Evolutionary conservation across 53 echinoderm and acorn worm genomes (phyloP).

Genomic region (Crossaster papposus): DNA sequence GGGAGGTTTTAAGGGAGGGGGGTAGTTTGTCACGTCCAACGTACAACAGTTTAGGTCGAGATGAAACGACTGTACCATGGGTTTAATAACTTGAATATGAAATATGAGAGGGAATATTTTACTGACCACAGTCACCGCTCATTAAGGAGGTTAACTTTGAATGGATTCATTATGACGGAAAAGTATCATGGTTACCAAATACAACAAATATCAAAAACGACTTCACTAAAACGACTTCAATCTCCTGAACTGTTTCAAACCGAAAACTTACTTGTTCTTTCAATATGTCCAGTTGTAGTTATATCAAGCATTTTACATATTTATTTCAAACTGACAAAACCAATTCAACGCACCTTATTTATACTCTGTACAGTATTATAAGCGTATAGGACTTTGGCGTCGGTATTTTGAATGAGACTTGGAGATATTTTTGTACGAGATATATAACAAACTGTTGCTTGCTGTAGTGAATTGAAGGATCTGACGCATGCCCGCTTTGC

Average conservation of each 20-base stretch:
- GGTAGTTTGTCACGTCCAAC: background rate
- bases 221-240: background rate
- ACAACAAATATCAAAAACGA: background rate
- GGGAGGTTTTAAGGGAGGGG: conserved; percentile 22
- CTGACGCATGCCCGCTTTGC: background rate
- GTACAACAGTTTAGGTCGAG: background rate
- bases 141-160: background rate
- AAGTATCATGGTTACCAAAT: background rate
- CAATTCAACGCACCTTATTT: background rate
- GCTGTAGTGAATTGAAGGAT: background rate
- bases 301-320: background rate
- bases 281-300: background rate
- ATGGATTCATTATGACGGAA: background rate
- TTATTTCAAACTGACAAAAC: background rate
- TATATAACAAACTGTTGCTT: background rate
- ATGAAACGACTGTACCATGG: background rate
- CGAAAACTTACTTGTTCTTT: background rate
- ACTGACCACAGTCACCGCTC: background rate
- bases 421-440: conserved; percentile 18
- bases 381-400: background rate
- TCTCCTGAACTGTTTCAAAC: background rate
- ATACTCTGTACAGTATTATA: background rate
- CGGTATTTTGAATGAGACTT: background rate
- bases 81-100: background rate
- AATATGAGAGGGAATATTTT: background rate